phyloP scores from a whole-genome alignment of 2,797 vertebrate species.

The Clarias laeviceps region DNA sequence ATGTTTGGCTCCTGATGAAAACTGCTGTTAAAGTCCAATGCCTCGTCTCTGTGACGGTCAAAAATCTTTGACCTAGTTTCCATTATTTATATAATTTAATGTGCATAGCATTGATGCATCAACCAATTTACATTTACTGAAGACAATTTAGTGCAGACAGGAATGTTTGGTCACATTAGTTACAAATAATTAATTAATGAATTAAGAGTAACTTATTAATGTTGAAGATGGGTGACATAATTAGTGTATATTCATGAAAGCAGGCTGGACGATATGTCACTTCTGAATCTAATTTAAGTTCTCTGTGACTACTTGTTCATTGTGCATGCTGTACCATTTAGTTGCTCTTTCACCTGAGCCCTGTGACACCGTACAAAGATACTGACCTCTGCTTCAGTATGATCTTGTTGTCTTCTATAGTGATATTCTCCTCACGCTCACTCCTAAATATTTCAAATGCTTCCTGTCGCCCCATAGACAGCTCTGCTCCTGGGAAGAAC shows the following conservation, averaged over 20 bases:
- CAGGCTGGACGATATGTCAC: not conserved
- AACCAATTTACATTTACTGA: not conserved
- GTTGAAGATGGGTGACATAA: not conserved
- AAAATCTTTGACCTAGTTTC: not conserved
- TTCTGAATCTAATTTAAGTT: no score
- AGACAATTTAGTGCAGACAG: no score
- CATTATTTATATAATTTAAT: not conserved
- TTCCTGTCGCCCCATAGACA: slow-evolving; percentile 85
- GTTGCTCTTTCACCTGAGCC: not conserved
- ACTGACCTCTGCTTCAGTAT: slow-evolving; percentile 86
- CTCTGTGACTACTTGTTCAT: not conserved
- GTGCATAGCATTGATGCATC: not conserved
- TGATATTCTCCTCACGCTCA: slow-evolving; percentile 80
- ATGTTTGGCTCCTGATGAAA: no score
- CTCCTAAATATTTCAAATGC: slow-evolving; percentile 88
- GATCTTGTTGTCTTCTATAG: slow-evolving; percentile 85
- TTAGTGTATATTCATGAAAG: not conserved
- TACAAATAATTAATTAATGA: not conserved
- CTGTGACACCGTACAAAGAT: not conserved
- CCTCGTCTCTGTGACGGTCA: no score
- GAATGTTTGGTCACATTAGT: not conserved
- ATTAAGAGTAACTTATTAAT: not conserved
- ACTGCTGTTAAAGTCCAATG: no score
- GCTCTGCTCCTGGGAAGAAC: slow-evolving; percentile 66
- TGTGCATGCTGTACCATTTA: not conserved